Evolutionary conservation across 2,888 invertebrate genomes (phyloP).

Genomic region (Mantis religiosa): DNA sequence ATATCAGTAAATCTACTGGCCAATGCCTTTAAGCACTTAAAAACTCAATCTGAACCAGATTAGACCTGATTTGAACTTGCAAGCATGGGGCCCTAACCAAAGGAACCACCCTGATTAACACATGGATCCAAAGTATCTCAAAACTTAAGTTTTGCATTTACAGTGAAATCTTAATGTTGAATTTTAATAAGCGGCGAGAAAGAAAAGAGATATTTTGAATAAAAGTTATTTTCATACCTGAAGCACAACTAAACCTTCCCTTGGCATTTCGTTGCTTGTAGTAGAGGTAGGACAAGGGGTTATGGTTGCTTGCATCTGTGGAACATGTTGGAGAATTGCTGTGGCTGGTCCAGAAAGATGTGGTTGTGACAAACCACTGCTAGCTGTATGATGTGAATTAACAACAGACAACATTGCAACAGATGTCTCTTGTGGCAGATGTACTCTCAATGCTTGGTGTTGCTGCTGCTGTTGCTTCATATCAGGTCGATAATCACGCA

Average conservation of each 20-base stretch:
- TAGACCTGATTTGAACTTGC: too few relatives aligned
- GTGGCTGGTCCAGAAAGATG: background rate
- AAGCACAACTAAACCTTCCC: slow-evolving; percentile 62
- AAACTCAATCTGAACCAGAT: too few relatives aligned
- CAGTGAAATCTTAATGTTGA: background rate
- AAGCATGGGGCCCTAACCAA: too few relatives aligned
- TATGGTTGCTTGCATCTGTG: slow-evolving; percentile 64
- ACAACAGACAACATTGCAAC: slow-evolving; percentile 69
- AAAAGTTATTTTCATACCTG: slow-evolving; percentile 42
- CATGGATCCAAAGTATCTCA: background rate
- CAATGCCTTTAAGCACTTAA: too few relatives aligned
- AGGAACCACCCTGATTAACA: too few relatives aligned
- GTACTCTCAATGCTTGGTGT: background rate
- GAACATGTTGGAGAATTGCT: slow-evolving; percentile 40
- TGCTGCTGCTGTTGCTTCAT: slow-evolving; percentile 2
- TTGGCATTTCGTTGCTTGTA: slow-evolving; percentile 51
- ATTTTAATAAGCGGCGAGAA: background rate
- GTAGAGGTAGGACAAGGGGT: slow-evolving; percentile 54
- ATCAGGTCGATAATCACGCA: slow-evolving; percentile 41
- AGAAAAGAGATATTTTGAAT: background rate
- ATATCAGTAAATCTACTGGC: too few relatives aligned
- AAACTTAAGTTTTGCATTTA: too few relatives aligned
- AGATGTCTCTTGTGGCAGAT: slow-evolving; percentile 41
- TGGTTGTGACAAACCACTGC: slow-evolving; percentile 20
- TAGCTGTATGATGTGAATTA: slow-evolving; percentile 37